These are phyloP conservation scores for Disparrhopalites patrizii DNA, from an alignment of 2,888 invertebrate genomes.

Conservation along the genomic window DNA sequence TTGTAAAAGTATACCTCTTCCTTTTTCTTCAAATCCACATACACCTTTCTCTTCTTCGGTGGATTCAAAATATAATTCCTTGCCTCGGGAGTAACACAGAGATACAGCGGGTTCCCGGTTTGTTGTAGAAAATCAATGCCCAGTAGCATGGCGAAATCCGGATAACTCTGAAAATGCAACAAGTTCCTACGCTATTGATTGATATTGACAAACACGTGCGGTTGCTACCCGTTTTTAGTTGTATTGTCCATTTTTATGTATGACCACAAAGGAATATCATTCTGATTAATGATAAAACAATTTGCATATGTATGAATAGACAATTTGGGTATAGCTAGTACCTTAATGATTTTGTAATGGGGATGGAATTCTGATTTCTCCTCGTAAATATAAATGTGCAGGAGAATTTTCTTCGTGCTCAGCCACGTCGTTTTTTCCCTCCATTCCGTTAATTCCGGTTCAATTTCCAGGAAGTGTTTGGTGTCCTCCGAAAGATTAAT, in stretches of 20 bases:
- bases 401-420: slow-evolving; percentile 39
- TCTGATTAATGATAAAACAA: too few species aligned
- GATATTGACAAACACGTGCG: too few species aligned
- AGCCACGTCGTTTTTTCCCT: slow-evolving; percentile 36
- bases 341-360: slow-evolving; percentile 40
- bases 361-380: slow-evolving; percentile 44
- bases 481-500: slow-evolving; percentile 39
- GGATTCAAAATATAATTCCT: slow-evolving; percentile 43
- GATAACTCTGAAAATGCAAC: slow-evolving; percentile 37
- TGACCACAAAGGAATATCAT: too few species aligned
- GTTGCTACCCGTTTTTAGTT: too few species aligned
- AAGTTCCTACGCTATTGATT: too few species aligned
- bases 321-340: too few species aligned
- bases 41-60: slow-evolving; percentile 33
- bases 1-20: slow-evolving; percentile 27
- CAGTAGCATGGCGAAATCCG: slow-evolving; percentile 43
- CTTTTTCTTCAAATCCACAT: slow-evolving; percentile 38
- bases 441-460: slow-evolving; percentile 30
- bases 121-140: slow-evolving; percentile 39
- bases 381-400: slow-evolving; percentile 43
- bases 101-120: slow-evolving; percentile 39
- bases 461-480: slow-evolving; percentile 38
- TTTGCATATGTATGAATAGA: too few species aligned
- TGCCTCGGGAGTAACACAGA: slow-evolving; percentile 42
- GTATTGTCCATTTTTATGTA: too few species aligned